These are phyloP conservation scores for Penaeus chinensis DNA, from an alignment of 1,140 invertebrate genomes.

Conservation along the genomic window DNA sequence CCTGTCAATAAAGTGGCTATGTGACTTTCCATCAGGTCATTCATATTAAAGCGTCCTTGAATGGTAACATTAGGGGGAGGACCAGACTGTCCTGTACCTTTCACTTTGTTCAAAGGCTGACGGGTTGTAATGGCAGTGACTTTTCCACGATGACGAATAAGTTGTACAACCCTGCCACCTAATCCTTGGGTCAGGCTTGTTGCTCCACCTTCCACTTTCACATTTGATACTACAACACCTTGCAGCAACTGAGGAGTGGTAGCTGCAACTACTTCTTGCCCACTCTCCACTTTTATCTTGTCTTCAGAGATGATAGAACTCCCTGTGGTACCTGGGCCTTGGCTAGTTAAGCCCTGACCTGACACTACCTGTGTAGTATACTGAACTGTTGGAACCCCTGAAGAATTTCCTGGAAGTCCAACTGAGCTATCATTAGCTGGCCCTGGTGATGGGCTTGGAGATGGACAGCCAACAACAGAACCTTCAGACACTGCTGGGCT, in stretches of 20 bases:
- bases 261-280: slow-evolving; percentile 44
- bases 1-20: slow-evolving; percentile 59
- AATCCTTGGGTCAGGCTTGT: slow-evolving; percentile 54
- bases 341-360: slow-evolving; percentile 26
- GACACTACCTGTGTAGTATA: slow-evolving; percentile 26
- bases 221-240: slow-evolving; percentile 63
- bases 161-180: slow-evolving; percentile 61
- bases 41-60: slow-evolving; percentile 63
- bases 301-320: slow-evolving; percentile 37
- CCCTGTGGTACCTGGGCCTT: slow-evolving; percentile 31
- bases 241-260: slow-evolving; percentile 51
- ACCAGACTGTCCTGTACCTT: slow-evolving; percentile 47
- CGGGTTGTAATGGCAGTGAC: slow-evolving; percentile 63
- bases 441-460: slow-evolving; percentile 67
- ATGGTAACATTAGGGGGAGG: slow-evolving; percentile 64
- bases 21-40: slow-evolving; percentile 63
- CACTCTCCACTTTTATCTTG: slow-evolving; percentile 48
- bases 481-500: slow-evolving; percentile 59
- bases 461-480: slow-evolving; percentile 66
- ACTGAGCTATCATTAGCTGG: slow-evolving; percentile 56
- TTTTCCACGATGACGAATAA: slow-evolving; percentile 61
- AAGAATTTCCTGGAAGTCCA: slow-evolving; percentile 29
- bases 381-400: slow-evolving; percentile 36
- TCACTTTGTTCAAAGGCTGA: slow-evolving; percentile 58
- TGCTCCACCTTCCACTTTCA: slow-evolving; percentile 58